These are phyloP conservation scores for Echinometra lucunter DNA, from an alignment of 53 echinoderm and acorn worm species.

Conservation along the genomic window DNA sequence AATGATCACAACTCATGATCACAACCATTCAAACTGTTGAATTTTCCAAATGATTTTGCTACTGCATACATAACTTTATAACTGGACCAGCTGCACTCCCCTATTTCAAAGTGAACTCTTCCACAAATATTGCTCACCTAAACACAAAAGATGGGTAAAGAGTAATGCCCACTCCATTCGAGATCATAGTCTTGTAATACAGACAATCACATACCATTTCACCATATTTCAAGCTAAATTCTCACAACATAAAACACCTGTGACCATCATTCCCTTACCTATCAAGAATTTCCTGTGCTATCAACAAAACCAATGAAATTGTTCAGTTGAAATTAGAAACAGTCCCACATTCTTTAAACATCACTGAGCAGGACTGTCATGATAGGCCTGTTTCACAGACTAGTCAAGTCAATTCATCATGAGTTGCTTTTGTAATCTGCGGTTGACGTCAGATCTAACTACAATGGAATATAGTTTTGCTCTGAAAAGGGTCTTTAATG, in stretches of 20 bases:
- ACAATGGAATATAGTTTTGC: constrained; percentile 54
- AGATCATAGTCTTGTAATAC: neutral
- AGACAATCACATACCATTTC: neutral
- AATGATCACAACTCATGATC: no score
- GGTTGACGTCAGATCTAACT: constrained; percentile 46
- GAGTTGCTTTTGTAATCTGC: neutral
- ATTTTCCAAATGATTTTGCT: neutral
- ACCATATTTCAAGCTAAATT: neutral
- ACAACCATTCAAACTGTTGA: no score
- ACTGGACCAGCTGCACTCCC: neutral
- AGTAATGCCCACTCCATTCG: neutral
- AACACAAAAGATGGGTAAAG: constrained; percentile 28
- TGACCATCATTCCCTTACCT: neutral
- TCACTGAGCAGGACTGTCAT: neutral
- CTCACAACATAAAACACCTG: neutral
- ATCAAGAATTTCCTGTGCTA: neutral
- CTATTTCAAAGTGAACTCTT: neutral
- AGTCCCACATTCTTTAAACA: neutral
- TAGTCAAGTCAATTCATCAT: neutral
- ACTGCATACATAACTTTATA: neutral
- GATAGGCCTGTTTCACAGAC: neutral
- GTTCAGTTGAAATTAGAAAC: neutral
- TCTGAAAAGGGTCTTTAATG: constrained; percentile 45
- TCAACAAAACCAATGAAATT: neutral
- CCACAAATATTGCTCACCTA: constrained; percentile 40